Conservation (phyloP, 1,140 invertebrate genomes). For the Chrysoperla carnea region DNA sequence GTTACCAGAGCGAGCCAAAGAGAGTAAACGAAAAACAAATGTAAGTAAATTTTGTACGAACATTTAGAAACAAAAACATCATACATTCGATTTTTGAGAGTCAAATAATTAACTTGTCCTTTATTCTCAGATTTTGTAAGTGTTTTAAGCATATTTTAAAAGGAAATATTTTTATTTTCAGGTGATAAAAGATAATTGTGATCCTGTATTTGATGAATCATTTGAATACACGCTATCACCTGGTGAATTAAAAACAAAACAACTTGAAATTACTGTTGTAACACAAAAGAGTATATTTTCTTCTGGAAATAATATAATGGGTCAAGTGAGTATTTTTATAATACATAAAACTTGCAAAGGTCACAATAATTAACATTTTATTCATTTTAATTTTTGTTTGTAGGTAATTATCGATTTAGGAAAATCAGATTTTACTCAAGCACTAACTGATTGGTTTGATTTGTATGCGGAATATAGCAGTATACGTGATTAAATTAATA, state of each 20-base stretch:
- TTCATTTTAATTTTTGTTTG: conserved; percentile 15
- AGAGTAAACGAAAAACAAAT: conserved; percentile 79
- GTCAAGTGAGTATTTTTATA: conserved; percentile 36
- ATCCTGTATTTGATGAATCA: conserved; percentile 79
- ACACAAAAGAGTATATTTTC: conserved; percentile 66
- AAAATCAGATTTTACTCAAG: conserved; percentile 42
- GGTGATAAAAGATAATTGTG: conserved; percentile 75
- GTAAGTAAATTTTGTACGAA: too few relatives aligned
- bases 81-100: conserved; percentile 2
- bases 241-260: conserved; percentile 49
- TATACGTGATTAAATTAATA: too few relatives aligned
- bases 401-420: conserved; percentile 45
- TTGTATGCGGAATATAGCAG: conserved; percentile 32
- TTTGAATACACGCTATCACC: conserved; percentile 71
- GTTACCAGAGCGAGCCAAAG: conserved; percentile 69
- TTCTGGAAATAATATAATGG: conserved; percentile 60
- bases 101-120: too few relatives aligned
- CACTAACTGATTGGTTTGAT: conserved; percentile 52
- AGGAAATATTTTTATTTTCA: conserved; percentile 14
- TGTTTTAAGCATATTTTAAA: not conserved
- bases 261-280: conserved; percentile 63
- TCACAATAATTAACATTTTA: not conserved
- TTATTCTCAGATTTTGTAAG: too few relatives aligned
- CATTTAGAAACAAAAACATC: not conserved
- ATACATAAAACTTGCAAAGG: not conserved